phyloP scores from a whole-genome alignment of 2,113 vertebrate genomes.

The Haplotaxodon microlepis region DNA sequence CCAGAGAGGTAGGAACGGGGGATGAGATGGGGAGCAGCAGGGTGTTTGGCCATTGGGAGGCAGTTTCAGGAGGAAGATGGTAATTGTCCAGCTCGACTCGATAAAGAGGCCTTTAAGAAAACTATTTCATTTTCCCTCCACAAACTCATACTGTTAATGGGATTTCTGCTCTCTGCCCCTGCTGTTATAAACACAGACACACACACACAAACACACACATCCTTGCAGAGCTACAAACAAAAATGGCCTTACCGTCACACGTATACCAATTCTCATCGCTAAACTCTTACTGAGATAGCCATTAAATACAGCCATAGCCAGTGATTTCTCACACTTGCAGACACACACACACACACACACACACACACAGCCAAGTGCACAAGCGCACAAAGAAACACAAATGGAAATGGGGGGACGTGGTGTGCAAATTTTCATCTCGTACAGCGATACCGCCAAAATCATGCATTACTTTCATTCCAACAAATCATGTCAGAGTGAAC shows the following conservation, averaged over 20 bases:
- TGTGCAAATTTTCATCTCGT: not conserved
- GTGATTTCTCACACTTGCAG: not conserved
- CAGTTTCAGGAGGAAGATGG: not conserved
- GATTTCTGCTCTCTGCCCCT: constrained; percentile 26
- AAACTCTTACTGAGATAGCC: constrained; percentile 1
- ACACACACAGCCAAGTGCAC: not conserved
- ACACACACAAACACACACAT: not conserved
- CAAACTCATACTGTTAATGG: constrained; percentile 40
- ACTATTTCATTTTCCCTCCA: constrained; percentile 21
- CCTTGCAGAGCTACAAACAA: not conserved
- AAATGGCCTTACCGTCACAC: not conserved
- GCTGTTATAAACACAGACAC: not conserved
- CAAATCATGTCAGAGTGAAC: not conserved
- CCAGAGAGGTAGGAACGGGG: not conserved
- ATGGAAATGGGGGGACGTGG: not conserved
- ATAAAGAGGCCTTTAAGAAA: constrained; percentile 30
- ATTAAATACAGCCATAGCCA: not conserved
- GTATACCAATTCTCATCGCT: not conserved
- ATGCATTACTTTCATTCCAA: not conserved
- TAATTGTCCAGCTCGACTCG: constrained; percentile 4
- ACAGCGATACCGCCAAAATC: not conserved
- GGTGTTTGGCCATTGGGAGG: not conserved
- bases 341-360: not conserved
- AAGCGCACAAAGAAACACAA: not conserved
- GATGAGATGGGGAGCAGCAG: not conserved